phyloP scores from a whole-genome alignment of 2,113 vertebrate genomes.

The Hiodon alosoides region DNA sequence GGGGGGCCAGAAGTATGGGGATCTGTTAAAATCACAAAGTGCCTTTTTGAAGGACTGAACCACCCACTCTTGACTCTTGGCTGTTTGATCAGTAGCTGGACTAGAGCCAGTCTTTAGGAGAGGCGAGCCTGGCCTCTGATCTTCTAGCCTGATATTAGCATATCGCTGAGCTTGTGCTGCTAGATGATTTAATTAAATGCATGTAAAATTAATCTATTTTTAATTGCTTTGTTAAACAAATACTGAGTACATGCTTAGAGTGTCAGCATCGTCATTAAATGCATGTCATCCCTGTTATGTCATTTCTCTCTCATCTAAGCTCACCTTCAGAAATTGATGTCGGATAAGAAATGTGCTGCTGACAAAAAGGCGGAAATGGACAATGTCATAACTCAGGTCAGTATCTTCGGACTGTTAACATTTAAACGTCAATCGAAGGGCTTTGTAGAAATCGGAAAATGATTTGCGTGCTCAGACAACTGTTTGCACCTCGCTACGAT shows the following conservation, averaged over 20 bases:
- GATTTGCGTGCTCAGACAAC: too few species aligned
- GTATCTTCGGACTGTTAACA: slow-evolving; percentile 21
- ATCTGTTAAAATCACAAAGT: slow-evolving; percentile 42
- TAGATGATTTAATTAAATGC: too few species aligned
- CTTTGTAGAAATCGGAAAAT: neutral
- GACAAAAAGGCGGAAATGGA: slow-evolving; percentile 94
- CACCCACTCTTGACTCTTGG: neutral
- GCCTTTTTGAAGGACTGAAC: slow-evolving; percentile 24
- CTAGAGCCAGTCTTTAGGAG: slow-evolving; percentile 12
- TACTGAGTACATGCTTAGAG: neutral
- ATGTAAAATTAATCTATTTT: too few species aligned
- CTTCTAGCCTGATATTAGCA: too few species aligned
- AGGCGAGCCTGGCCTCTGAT: neutral
- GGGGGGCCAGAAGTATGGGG: slow-evolving; percentile 28
- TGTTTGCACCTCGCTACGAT: too few species aligned
- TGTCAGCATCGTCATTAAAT: neutral
- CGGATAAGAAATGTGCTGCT: slow-evolving; percentile 88
- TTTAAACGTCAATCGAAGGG: neutral
- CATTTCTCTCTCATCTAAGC: slow-evolving; percentile 53
- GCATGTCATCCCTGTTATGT: neutral
- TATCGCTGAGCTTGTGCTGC: too few species aligned
- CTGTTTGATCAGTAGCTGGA: slow-evolving; percentile 10
- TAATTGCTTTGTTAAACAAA: too few species aligned
- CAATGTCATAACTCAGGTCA: slow-evolving; percentile 81
- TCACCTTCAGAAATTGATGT: slow-evolving; percentile 93